Base-by-base conservation (phyloP, 2,113 vertebrate species). In the Lethenteron camtschaticum region DNA sequence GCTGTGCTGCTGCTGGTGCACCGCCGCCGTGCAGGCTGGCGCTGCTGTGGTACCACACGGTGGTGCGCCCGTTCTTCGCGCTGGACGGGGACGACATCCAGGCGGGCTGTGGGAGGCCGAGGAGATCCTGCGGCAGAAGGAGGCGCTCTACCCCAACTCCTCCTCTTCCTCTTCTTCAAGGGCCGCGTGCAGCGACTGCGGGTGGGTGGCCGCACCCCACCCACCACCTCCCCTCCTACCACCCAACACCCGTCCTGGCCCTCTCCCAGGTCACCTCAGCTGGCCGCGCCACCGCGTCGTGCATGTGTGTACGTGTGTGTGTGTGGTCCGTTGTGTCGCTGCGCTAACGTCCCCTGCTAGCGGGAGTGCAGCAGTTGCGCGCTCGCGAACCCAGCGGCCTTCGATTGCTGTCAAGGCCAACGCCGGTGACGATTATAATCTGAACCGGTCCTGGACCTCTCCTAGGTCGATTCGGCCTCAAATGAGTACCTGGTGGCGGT, bases 131-230 rank as follows among this genome's bases (percentile, higher is more conserved):
- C 86, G 83, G 74, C 91, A 83, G 72, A 99, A 99, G 78, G 88
- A 89, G 68, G 80, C 91, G 75, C 85, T 88, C 73, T 99, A 99
- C 75, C 94, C 94, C 59, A 94, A 95, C 80, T 99, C 94, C 6
- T 99, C 94, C 84, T 99, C 73, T 99, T 99, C 76, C 92, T 96
- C 83, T 99, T 99, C 81, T 99, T 99, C 77, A 90, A 89, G 76
- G 94, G 94, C 77, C 85, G 94, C 70, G 88, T 99, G 75, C 94
- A 99, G 70, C 81, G 94, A 76, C 79, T 99, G 74, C 91, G 96
- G 94, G 94, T 95, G 75, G 14, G 10, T 9, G n/a, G 63, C 59
- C 13, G 13, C 59, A 63, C 59, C 59, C 16, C 8, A 13, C 59
- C 16, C 59, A 63, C 59, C 16, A 14, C 59, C 7, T 63, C 59